Conservation (phyloP, 2,888 invertebrate genomes). For the Hirudinaria manillensis region DNA sequence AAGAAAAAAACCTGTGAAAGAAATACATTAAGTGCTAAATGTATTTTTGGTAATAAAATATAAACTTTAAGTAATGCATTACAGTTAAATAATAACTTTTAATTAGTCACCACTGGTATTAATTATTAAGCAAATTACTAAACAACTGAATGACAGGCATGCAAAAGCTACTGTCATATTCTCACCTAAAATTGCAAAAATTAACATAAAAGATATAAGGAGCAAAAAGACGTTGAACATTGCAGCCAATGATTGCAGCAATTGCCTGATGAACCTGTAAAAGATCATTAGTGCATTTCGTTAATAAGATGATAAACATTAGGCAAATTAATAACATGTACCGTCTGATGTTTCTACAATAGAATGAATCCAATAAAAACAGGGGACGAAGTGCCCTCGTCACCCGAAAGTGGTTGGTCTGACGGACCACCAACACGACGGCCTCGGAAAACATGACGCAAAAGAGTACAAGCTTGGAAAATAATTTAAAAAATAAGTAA, state of each 20-base stretch:
- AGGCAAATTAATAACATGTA: slow-evolving; percentile 38
- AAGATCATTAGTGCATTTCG: background rate
- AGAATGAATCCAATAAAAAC: slow-evolving; percentile 77
- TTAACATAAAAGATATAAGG: slow-evolving; percentile 74
- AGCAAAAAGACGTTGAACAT: slow-evolving; percentile 80
- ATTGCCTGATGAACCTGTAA: slow-evolving; percentile 60
- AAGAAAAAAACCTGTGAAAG: slow-evolving; percentile 64
- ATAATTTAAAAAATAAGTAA: background rate
- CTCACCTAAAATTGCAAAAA: slow-evolving; percentile 69
- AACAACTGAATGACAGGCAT: background rate
- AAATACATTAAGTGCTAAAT: slow-evolving; percentile 6
- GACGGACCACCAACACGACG: slow-evolving; percentile 70
- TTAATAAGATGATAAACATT: background rate
- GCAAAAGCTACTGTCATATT: too few relatives aligned
- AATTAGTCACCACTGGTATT: background rate
- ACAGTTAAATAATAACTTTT: background rate
- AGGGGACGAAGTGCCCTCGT: slow-evolving; percentile 81
- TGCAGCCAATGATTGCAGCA: slow-evolving; percentile 76
- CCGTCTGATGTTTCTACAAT: slow-evolving; percentile 69
- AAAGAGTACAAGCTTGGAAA: slow-evolving; percentile 20
- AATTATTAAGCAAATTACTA: background rate
- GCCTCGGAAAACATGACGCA: slow-evolving; percentile 74
- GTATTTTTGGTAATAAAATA: slow-evolving; percentile 4
- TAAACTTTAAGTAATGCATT: background rate
- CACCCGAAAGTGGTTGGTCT: slow-evolving; percentile 77